Evolutionary conservation across 2,113 vertebrate genomes (phyloP), one percentile per base, ranked within the genome.

Genomic region (Cryptotis parvus): DNA sequence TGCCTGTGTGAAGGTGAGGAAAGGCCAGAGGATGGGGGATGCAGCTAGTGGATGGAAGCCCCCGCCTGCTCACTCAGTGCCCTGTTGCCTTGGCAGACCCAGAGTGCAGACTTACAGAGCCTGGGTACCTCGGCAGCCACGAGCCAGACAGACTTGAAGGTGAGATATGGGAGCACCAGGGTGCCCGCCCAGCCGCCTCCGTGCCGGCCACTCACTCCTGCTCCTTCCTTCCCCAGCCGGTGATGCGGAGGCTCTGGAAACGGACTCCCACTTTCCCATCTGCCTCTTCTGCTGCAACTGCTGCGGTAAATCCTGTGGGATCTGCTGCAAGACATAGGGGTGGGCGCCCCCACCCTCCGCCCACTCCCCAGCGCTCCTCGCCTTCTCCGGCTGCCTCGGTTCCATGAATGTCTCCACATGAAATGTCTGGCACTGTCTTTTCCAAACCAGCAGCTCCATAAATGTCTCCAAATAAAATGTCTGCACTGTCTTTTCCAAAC

Each of bases 271-370:
- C 91, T 52, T 99, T 39, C 97, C 98, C 41, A 0, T 98, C 96
- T 99, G 99, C 93, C 12, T 70, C 4, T 98, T 77, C 79, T 99
- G 98, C 97, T 98, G 98, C 26, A 95, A 95, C 0, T 99, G 98
- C 97, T 99, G 99, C 72, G 2, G 1, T 0, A 94, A 24, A 26
- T 94, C 52, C 16, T 99, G 98, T 6, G 98, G 98, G 0, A 55
- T 88, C 14, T 99, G 99, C 97, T 99, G 98, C 97, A 97, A 1
- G 29, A 85, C 88, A 0, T 97, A 87, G 73, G 61, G 37, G 22
- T 43, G 4, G 9, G 10, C 29, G 2, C 15, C n/a, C 33, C 3
- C n/a, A n/a, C n/a, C n/a, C n/a, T n/a, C n/a, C n/a, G n/a, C n/a
- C n/a, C 27, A 0, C 11, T 27, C 18, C 20, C 5, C 0, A 49